Evolutionary conservation across 2,113 vertebrate genomes (phyloP), one percentile per base, ranked within the genome.

Genomic region (Epinephelus moara): DNA sequence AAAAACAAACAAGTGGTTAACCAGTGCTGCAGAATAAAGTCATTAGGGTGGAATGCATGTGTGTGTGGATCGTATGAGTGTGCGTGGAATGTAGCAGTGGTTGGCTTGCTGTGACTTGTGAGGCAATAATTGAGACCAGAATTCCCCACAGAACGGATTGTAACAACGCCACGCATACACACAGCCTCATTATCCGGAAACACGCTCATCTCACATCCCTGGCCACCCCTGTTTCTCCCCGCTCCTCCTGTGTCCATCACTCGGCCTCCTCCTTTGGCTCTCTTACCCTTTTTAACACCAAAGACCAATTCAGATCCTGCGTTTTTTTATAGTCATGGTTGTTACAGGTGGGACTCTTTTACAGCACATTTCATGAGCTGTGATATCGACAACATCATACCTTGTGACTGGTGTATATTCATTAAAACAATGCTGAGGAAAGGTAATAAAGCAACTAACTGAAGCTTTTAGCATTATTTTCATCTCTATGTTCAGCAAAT

Each of bases 101-200:
- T 47, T 77, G 79, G 75, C 70, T 79, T 62, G 40, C 80, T 84
- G 59, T 70, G 79, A 75, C 89, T 91, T 81, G 61, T 72, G 76
- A 82, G 77, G 82, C 77, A 85, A 85, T 93, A 88, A 90, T 84
- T 78, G 88, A 89, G 87, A 88, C 42, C 87, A 89, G 78, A 87
- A 88, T 79, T 81, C 79, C 70, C 81, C 45, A 66, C 85, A 73
- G 74, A 88, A 64, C 63, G 59, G 60, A 78, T 50, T 61, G 72
- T 61, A 70, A 86, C 87, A 67, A 52, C 19, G 52, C 62, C 14
- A 33, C 4, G 80, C 82, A 91, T 81, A 83, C 84, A 90, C 81
- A 85, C 61, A 85, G 85, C 88, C 91, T 92, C 79, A 92, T 94
- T 93, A 93, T 79, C 63, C 70, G 42, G 66, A 86, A 64, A 70